phyloP scores from a whole-genome alignment of 1,140 invertebrate genomes.

The Penaeus vannamei region DNA sequence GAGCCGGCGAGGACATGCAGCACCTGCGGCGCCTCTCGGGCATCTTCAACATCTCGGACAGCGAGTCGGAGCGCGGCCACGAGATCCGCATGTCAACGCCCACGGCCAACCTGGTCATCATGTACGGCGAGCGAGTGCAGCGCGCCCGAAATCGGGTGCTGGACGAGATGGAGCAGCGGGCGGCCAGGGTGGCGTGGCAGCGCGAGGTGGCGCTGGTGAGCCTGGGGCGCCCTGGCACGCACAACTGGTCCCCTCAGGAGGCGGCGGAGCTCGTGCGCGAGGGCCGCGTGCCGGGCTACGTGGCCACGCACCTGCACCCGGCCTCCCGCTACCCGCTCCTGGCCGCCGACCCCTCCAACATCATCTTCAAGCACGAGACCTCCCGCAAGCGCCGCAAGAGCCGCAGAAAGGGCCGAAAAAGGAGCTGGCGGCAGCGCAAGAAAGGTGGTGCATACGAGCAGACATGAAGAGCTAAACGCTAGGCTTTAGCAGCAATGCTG shows the following conservation, averaged over 20 bases:
- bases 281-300: slow-evolving; percentile 90
- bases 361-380: slow-evolving; percentile 73
- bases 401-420: slow-evolving; percentile 66
- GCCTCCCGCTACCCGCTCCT: slow-evolving; percentile 90
- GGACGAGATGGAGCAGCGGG: slow-evolving; percentile 90
- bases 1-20: slow-evolving; percentile 72
- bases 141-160: slow-evolving; percentile 79
- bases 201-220: slow-evolving; percentile 90
- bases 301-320: slow-evolving; percentile 90
- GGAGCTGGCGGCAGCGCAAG: slow-evolving; percentile 64
- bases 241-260: slow-evolving; percentile 91
- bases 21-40: slow-evolving; percentile 84
- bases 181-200: slow-evolving; percentile 88
- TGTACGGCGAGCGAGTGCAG: slow-evolving; percentile 91
- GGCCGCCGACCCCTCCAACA: slow-evolving; percentile 95
- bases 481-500: slow-evolving; percentile 40
- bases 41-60: slow-evolving; percentile 90
- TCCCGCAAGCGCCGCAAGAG: slow-evolving; percentile 67
- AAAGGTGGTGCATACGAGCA: slow-evolving; percentile 45
- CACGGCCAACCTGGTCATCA: slow-evolving; percentile 90
- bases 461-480: slow-evolving; percentile 28
- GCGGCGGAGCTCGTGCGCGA: slow-evolving; percentile 88
- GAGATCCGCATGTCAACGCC: slow-evolving; percentile 88
- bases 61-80: slow-evolving; percentile 73
- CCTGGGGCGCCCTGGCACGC: slow-evolving; percentile 83